These are phyloP conservation scores for Lutjanus argentimaculatus DNA, from an alignment of 2,797 vertebrate genomes.

Conservation along the genomic window DNA sequence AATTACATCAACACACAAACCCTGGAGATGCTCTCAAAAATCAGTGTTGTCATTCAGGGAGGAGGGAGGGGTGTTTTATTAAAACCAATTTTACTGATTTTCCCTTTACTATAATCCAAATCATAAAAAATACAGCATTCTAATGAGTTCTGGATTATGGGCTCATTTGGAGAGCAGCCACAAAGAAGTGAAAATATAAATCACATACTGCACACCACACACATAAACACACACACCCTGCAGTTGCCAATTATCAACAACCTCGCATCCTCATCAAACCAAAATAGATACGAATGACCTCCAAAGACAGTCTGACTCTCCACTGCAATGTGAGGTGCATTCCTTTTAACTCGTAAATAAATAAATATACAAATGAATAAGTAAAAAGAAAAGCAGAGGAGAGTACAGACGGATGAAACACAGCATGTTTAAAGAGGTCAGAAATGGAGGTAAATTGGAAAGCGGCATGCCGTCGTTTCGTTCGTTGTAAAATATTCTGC, in stretches of 20 bases:
- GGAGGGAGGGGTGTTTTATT: slow-evolving; percentile 25
- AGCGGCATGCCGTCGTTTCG: slow-evolving; percentile 37
- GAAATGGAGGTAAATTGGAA: slow-evolving; percentile 70
- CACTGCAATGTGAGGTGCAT: slow-evolving; percentile 6
- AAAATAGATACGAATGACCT: slow-evolving; percentile 42
- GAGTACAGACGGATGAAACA: slow-evolving; percentile 50
- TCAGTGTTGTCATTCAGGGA: slow-evolving; percentile 19
- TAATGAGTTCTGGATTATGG: slow-evolving; percentile 36
- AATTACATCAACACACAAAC: slow-evolving; percentile 36
- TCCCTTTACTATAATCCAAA: slow-evolving; percentile 26
- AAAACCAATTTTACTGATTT: slow-evolving; percentile 14
- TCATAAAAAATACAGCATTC: slow-evolving; percentile 15
- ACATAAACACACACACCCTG: slow-evolving; percentile 16
- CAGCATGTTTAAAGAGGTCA: slow-evolving; percentile 63
- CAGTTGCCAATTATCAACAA: slow-evolving; percentile 38
- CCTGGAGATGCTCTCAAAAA: slow-evolving; percentile 23
- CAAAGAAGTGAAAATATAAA: slow-evolving; percentile 16
- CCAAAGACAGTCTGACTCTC: neutral
- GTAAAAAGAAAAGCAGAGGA: slow-evolving; percentile 26
- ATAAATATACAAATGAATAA: slow-evolving; percentile 26
- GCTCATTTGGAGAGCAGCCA: slow-evolving; percentile 31
- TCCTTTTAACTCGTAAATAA: slow-evolving; percentile 30
- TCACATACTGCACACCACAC: neutral
- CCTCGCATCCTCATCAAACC: slow-evolving; percentile 18
- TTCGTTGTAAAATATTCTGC: slow-evolving; percentile 58